A percentile compares a stretch with the other conserved stretches of the same genome.
phyloP scores from a whole-genome alignment of 2,113 vertebrate genomes.

The Megaceryle torquata region DNA sequence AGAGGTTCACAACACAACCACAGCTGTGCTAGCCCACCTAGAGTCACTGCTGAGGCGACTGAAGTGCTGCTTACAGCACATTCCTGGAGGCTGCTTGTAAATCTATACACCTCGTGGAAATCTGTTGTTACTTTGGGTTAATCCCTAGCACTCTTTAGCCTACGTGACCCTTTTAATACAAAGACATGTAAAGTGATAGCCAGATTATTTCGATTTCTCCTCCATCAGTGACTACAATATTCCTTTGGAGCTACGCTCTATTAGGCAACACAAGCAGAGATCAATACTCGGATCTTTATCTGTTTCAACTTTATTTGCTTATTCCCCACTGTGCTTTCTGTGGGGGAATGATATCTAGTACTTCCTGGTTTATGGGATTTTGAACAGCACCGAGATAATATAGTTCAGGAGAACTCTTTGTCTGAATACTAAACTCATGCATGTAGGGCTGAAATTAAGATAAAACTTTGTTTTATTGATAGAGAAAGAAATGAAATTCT shows the following conservation, averaged over 20 bases:
- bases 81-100: neutral
- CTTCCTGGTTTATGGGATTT: neutral
- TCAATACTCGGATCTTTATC: constrained; percentile 72
- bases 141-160: constrained; percentile 44
- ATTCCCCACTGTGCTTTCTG: constrained; percentile 48
- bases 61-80: neutral
- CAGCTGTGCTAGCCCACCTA: neutral
- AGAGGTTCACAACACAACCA: neutral
- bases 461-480: neutral
- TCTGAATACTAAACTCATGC: neutral
- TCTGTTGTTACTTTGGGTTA: constrained; percentile 26
- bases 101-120: neutral
- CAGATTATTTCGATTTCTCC: constrained; percentile 58
- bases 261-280: constrained; percentile 68
- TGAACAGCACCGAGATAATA: neutral
- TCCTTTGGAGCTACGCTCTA: constrained; percentile 54
- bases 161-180: constrained; percentile 43
- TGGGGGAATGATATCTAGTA: neutral
- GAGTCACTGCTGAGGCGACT: neutral
- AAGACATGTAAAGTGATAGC: constrained; percentile 47
- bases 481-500: neutral
- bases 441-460: neutral
- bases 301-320: constrained; percentile 60
- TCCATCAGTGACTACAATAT: constrained; percentile 61
- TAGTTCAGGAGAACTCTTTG: neutral